Percentiles rank a stretch among this genome's conserved stretches.
Conservation (phyloP, 2,888 invertebrate genomes). For the Apocheima hispidaria region DNA sequence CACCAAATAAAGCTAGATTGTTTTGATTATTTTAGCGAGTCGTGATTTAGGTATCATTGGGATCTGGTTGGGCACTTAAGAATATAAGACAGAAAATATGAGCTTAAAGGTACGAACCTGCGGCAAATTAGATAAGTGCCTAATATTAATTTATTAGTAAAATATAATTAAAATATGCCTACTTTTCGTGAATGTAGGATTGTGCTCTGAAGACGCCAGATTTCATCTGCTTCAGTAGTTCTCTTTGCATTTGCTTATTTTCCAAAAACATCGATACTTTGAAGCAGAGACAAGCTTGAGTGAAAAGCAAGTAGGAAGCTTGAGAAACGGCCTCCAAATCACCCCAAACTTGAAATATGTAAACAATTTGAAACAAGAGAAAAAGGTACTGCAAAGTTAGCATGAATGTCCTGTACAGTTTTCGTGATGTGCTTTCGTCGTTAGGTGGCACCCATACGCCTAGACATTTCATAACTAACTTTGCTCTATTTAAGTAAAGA, state of each 20-base stretch:
- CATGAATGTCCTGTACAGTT: conserved; percentile 63
- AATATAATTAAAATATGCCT: conserved; percentile 7
- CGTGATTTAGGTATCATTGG: no score
- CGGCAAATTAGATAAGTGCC: no score
- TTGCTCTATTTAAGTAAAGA: conserved; percentile 70
- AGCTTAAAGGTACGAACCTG: not conserved
- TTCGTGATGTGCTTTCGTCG: conserved; percentile 53
- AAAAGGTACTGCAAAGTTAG: conserved; percentile 69
- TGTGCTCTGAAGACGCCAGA: conserved; percentile 66
- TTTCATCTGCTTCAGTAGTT: conserved; percentile 65
- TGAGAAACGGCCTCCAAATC: conserved; percentile 75
- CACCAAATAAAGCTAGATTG: no score
- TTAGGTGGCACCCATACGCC: conserved; percentile 71
- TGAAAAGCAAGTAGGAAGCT: conserved; percentile 73
- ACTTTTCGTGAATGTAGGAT: conserved; percentile 63
- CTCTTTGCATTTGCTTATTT: conserved; percentile 60
- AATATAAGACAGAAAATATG: no score
- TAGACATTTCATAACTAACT: conserved; percentile 71
- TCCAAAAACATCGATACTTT: conserved; percentile 72
- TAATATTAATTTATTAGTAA: not conserved
- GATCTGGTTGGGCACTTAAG: no score
- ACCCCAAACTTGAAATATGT: conserved; percentile 74
- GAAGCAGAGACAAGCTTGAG: conserved; percentile 76
- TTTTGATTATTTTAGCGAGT: no score
- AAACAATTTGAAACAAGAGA: conserved; percentile 71